Evolutionary conservation across 2,888 invertebrate species (phyloP).

Genomic region (Drosophila dives): DNA sequence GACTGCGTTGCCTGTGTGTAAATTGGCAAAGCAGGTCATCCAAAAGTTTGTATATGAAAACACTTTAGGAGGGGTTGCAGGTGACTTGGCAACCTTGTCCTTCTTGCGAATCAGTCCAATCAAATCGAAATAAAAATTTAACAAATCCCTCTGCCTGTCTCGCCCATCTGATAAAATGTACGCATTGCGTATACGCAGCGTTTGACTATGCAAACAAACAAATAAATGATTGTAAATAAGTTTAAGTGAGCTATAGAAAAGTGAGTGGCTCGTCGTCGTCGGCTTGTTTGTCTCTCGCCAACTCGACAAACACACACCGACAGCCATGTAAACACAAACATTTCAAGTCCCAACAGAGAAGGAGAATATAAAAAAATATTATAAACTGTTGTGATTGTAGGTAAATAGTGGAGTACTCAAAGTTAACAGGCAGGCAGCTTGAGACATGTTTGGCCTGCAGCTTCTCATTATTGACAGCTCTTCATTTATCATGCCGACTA

Average conservation of each 20-base stretch:
- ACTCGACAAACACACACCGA: conserved; percentile 50
- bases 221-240: conserved; percentile 46
- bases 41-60: neutral
- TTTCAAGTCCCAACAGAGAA: conserved; percentile 53
- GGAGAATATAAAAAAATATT: conserved; percentile 35
- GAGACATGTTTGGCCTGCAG: conserved; percentile 29
- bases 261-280: conserved; percentile 55
- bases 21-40: conserved; percentile 28
- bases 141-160: conserved; percentile 8
- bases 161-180: conserved; percentile 32
- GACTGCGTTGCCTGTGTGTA: conserved; percentile 26
- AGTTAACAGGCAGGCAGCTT: conserved; percentile 18
- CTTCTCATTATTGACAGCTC: conserved; percentile 63
- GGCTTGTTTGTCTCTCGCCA: conserved; percentile 44
- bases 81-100: conserved; percentile 33
- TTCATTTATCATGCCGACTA: conserved; percentile 68
- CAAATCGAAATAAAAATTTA: conserved; percentile 23
- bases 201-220: conserved; percentile 47
- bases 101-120: conserved; percentile 33
- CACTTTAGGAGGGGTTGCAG: neutral
- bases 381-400: conserved; percentile 74
- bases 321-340: conserved; percentile 55
- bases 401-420: conserved; percentile 55
- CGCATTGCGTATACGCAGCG: conserved; percentile 60
- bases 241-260: conserved; percentile 48